Percentiles rank a stretch among this genome's conserved stretches.
These are phyloP conservation scores for Characodon lateralis DNA, from an alignment of 2,797 vertebrate genomes.

Conservation along the genomic window DNA sequence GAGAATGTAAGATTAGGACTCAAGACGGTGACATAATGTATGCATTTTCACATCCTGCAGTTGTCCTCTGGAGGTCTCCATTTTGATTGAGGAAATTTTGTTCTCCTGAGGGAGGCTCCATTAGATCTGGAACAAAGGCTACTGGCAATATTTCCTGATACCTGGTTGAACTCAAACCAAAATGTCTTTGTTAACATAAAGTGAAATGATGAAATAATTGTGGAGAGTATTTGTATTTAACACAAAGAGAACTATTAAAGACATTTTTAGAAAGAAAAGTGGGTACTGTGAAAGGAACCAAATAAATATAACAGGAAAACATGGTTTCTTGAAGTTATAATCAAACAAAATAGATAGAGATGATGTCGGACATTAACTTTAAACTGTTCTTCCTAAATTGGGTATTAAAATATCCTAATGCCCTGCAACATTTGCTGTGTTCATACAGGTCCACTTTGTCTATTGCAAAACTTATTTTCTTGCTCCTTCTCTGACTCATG, in stretches of 20 bases:
- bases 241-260: background rate
- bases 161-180: background rate
- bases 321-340: background rate
- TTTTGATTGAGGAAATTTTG: conserved; percentile 13
- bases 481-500: background rate
- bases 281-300: background rate
- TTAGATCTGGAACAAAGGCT: conserved; percentile 25
- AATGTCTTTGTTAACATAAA: background rate
- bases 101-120: conserved; percentile 17
- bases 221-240: background rate
- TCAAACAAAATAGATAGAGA: background rate
- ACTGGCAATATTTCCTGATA: background rate
- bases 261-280: no score
- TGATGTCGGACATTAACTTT: background rate
- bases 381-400: background rate
- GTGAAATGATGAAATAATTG: background rate
- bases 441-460: background rate
- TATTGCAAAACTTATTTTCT: background rate
- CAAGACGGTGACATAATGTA: conserved; percentile 36
- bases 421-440: background rate
- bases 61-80: conserved; percentile 28
- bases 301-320: background rate
- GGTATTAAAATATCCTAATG: background rate
- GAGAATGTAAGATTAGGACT: conserved; percentile 24
- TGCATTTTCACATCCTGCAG: conserved; percentile 49